phyloP scores from a whole-genome alignment of 2,797 vertebrate genomes.

The Philypnodon macrostomus region DNA sequence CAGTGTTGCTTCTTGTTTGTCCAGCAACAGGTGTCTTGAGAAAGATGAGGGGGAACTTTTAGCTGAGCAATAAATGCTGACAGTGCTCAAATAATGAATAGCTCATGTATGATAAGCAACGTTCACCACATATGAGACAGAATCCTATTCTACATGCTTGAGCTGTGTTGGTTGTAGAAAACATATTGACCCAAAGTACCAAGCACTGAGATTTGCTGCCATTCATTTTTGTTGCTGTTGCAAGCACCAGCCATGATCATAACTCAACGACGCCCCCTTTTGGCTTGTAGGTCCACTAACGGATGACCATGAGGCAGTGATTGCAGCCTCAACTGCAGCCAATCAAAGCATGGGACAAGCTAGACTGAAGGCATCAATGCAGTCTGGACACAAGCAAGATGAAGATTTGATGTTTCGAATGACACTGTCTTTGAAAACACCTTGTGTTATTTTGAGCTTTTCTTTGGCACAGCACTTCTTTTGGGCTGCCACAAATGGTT shows the following conservation, averaged over 20 bases:
- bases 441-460: constrained; percentile 82
- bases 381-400: constrained; percentile 54
- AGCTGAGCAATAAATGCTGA: constrained; percentile 52
- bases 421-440: constrained; percentile 1
- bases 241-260: constrained; percentile 43
- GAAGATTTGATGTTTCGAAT: constrained; percentile 25
- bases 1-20: background rate
- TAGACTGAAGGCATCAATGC: constrained; percentile 39
- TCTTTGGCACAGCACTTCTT: constrained; percentile 88
- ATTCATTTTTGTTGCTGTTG: constrained; percentile 32
- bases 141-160: constrained; percentile 54
- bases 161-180: constrained; percentile 35
- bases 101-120: constrained; percentile 80
- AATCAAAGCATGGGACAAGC: constrained; percentile 16
- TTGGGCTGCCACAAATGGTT: constrained; percentile 96
- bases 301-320: constrained; percentile 17
- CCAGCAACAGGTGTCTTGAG: constrained; percentile 19
- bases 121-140: constrained; percentile 59
- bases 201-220: constrained; percentile 46
- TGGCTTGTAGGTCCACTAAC: constrained; percentile 34
- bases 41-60: constrained; percentile 16
- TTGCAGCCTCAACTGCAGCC: constrained; percentile 15
- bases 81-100: constrained; percentile 81
- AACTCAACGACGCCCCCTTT: constrained; percentile 7
- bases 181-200: constrained; percentile 18